Percentiles rank a stretch among this genome's conserved stretches.
phyloP scores from a whole-genome alignment of 2,888 invertebrate genomes.

The Hetaerina titia region DNA sequence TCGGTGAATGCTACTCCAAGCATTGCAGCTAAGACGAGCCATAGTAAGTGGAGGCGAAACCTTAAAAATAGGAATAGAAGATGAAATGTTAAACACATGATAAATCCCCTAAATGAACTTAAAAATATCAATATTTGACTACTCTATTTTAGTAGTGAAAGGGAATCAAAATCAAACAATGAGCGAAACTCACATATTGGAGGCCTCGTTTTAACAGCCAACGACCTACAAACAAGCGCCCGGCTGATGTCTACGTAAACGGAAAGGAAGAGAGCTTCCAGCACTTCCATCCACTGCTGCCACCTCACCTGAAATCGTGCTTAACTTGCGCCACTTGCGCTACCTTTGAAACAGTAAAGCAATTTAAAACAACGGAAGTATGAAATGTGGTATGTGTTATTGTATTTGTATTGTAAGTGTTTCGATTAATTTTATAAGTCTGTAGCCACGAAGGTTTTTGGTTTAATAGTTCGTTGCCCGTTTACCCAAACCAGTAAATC shows the following conservation, averaged over 20 bases:
- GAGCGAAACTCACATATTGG: slow-evolving; percentile 2
- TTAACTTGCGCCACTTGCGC: neutral
- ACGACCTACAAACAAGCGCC: neutral
- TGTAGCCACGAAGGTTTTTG: too few relatives aligned
- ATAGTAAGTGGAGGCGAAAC: slow-evolving; percentile 29
- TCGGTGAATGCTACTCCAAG: slow-evolving; percentile 72
- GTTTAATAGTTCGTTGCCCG: too few relatives aligned
- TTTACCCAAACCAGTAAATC: too few relatives aligned
- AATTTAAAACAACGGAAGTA: neutral
- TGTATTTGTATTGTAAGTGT: neutral
- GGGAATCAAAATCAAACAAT: neutral
- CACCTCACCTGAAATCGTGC: slow-evolving; percentile 37
- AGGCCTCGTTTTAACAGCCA: neutral
- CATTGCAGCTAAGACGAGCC: neutral
- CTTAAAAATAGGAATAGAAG: neutral
- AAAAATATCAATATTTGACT: neutral
- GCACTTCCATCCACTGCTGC: slow-evolving; percentile 41
- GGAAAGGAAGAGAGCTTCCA: neutral
- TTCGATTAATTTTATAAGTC: neutral
- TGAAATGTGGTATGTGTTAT: neutral
- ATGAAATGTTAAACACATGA: neutral
- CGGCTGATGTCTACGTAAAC: neutral
- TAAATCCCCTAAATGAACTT: neutral
- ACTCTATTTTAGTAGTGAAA: neutral
- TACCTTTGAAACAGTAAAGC: slow-evolving; percentile 9